Evolutionary conservation across 2,113 vertebrate genomes (phyloP).

Genomic region (Microcebus ravelobensis): DNA sequence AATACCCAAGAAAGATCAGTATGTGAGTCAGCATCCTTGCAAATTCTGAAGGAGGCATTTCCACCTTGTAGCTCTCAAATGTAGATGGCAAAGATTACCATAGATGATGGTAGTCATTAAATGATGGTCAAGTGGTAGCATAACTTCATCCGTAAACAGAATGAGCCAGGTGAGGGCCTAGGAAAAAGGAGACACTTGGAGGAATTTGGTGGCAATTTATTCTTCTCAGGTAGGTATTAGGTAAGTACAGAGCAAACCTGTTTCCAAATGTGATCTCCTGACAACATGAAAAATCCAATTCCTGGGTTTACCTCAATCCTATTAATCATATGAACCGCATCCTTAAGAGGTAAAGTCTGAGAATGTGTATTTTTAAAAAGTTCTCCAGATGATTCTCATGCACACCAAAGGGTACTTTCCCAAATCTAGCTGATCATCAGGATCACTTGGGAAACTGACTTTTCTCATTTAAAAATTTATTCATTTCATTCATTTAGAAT

Average conservation of each 20-base stretch:
- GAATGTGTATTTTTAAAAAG: background rate
- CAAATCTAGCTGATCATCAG: background rate
- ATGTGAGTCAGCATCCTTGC: background rate
- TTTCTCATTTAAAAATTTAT: background rate
- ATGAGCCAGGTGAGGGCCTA: background rate
- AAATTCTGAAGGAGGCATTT: background rate
- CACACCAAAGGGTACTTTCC: background rate
- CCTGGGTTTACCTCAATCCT: background rate
- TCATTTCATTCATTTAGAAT: background rate
- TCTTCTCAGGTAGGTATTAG: background rate
- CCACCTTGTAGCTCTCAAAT: background rate
- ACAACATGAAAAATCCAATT: background rate
- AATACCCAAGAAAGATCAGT: background rate
- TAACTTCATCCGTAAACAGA: background rate
- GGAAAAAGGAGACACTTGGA: background rate
- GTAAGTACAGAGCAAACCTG: background rate
- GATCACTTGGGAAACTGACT: slow-evolving; percentile 3
- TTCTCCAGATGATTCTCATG: background rate
- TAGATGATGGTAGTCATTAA: background rate
- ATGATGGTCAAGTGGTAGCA: background rate
- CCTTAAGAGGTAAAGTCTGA: background rate
- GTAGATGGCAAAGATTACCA: background rate
- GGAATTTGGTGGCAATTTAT: background rate
- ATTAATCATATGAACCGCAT: background rate
- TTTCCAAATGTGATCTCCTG: slow-evolving; percentile 1